A percentile compares a stretch with the other conserved stretches of the same genome.
These are phyloP conservation scores for Andrena minutula DNA, from an alignment of 2,888 invertebrate species.

Conservation along the genomic window DNA sequence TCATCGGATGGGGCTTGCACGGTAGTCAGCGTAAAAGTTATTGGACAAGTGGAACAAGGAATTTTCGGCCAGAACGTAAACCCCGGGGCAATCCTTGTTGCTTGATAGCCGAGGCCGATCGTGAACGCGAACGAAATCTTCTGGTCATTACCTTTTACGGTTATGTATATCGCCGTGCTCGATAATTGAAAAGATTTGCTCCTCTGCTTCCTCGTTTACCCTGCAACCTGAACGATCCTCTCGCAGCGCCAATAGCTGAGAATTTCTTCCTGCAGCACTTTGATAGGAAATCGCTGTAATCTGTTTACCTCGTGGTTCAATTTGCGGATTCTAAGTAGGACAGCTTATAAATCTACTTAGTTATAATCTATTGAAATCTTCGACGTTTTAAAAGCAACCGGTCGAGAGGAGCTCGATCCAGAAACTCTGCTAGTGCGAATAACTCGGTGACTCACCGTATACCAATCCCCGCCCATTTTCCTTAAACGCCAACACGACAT, in stretches of 20 bases:
- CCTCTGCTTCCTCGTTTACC: background rate
- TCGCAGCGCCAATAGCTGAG: background rate
- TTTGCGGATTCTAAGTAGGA: conserved; percentile 22
- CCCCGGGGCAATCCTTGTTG: conserved; percentile 19
- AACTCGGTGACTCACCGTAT: background rate
- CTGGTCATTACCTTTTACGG: conserved; percentile 32
- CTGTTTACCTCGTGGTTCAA: conserved; percentile 2
- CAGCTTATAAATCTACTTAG: conserved; percentile 17
- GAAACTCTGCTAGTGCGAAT: background rate
- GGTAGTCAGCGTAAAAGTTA: conserved; percentile 40
- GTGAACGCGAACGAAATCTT: conserved; percentile 27
- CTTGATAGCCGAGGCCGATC: conserved; percentile 7
- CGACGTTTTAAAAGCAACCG: too few relatives aligned
- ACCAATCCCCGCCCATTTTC: background rate
- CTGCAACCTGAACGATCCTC: background rate
- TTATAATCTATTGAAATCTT: too few relatives aligned
- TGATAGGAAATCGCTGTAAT: conserved; percentile 31
- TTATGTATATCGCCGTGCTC: conserved; percentile 4
- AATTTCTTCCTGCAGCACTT: conserved; percentile 13
- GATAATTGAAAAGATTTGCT: conserved; percentile 50
- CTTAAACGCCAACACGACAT: background rate
- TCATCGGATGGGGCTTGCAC: conserved; percentile 2
- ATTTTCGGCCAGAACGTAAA: conserved; percentile 24
- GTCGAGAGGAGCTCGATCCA: background rate
- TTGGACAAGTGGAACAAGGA: conserved; percentile 14